Evolutionary conservation across 2,797 vertebrate genomes (phyloP), one percentile per base, ranked within the genome.

Genomic region (Lutjanus campechanus): DNA sequence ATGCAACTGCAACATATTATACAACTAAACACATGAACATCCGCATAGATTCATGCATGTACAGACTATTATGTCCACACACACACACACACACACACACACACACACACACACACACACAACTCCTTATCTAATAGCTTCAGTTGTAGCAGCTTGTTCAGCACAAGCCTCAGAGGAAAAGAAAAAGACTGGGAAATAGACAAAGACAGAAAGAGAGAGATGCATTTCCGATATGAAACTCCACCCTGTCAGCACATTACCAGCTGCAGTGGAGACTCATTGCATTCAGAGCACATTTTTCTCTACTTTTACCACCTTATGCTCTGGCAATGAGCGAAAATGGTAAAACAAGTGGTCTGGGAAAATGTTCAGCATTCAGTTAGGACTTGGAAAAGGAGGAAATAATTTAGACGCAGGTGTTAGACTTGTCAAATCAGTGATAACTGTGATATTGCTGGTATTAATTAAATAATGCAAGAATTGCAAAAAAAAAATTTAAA

Each of bases 151-250:
- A 79, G 85, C 75, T 86, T 84, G 83, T 86, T 88, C 77, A 69
- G 79, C 77, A 83, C 58, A 55, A 77, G 72, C 82, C 85, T 83
- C 78, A 41, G 74, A 86, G 78, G 74, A 50, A 67, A 55, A 74
- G 70, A 77, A 76, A 85, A 68, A 65, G 74, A 85, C 59, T 77
- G 49, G 61, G 71, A 86, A 86, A 83, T 43, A 81, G 82, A 90
- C 69, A 87, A 74, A 88, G 77, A 89, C 69, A 88, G 76, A 90
- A 79, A 83, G 69, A 85, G 51, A 73, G 59, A 88, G 83, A 87
- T 79, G 83, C 61, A 74, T 84, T 87, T 89, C 69, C 16, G 65
- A 90, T 86, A 88, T 69, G 64, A 86, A 83, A 77, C 77, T 82
- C 81, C 69, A 76, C 76, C 59, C 76, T 84, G 73, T 89, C 88